phyloP scores from a whole-genome alignment of 2,113 vertebrate genomes.

The Smithornis capensis region DNA sequence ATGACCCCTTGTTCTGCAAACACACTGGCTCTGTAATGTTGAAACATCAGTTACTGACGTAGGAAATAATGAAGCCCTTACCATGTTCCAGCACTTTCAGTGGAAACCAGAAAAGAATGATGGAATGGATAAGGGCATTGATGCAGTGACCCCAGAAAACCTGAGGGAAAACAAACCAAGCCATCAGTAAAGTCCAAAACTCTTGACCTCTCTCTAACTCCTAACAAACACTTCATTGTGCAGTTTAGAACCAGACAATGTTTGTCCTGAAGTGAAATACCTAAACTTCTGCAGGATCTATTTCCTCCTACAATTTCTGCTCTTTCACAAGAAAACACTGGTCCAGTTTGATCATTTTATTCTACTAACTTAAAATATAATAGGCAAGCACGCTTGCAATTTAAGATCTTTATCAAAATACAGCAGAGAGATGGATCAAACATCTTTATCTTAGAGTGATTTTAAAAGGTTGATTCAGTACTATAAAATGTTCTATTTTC shows the following conservation, averaged over 20 bases:
- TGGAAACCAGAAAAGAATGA: slow-evolving; percentile 99
- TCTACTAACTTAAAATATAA: not conserved
- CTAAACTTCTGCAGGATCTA: slow-evolving; percentile 31
- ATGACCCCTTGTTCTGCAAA: not conserved
- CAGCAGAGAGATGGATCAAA: not conserved
- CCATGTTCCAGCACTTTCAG: slow-evolving; percentile 96
- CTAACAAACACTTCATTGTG: slow-evolving; percentile 58
- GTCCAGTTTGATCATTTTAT: not conserved
- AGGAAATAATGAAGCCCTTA: slow-evolving; percentile 72
- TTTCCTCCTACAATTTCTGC: slow-evolving; percentile 37
- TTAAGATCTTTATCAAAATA: not conserved
- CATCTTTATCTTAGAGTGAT: not conserved
- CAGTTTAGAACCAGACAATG: not conserved
- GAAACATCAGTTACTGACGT: slow-evolving; percentile 22
- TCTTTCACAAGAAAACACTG: not conserved
- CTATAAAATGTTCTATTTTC: not conserved
- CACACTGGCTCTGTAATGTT: not conserved
- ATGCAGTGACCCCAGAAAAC: slow-evolving; percentile 99
- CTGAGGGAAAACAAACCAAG: slow-evolving; percentile 79
- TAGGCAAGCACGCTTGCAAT: not conserved
- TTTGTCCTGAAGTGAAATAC: slow-evolving; percentile 36
- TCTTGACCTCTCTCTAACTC: slow-evolving; percentile 57
- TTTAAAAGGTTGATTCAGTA: not conserved
- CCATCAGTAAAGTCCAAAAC: slow-evolving; percentile 67
- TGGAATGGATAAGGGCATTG: slow-evolving; percentile 98